These are phyloP conservation scores for Osmerus mordax DNA, from an alignment of 2,113 vertebrate genomes.

Conservation along the genomic window DNA sequence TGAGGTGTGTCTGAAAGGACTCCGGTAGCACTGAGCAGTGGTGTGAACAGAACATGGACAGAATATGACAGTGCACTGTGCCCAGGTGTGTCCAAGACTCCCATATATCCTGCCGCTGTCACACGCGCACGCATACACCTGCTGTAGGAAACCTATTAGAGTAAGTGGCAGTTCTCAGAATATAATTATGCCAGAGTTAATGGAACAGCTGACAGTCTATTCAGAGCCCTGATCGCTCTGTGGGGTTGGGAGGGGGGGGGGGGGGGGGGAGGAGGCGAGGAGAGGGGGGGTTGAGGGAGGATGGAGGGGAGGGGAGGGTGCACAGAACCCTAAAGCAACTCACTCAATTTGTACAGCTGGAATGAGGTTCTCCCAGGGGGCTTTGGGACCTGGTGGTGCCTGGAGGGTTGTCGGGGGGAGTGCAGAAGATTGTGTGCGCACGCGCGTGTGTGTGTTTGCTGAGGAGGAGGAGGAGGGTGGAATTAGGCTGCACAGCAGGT, in stretches of 20 bases:
- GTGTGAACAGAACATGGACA: neutral
- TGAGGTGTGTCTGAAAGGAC: too few species aligned
- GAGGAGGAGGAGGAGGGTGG: neutral
- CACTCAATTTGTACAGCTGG: slow-evolving; percentile 55
- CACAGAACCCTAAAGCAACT: slow-evolving; percentile 25
- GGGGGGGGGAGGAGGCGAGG: neutral
- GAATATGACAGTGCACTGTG: neutral
- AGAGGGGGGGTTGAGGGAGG: neutral
- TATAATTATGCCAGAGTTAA: slow-evolving; percentile 73
- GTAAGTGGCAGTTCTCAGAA: slow-evolving; percentile 69
- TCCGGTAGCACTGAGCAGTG: too few species aligned
- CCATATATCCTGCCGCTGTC: slow-evolving; percentile 35
- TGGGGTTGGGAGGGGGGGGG: neutral
- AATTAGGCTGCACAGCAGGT: slow-evolving; percentile 18
- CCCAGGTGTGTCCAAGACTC: slow-evolving; percentile 3
- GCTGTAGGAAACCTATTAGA: slow-evolving; percentile 68
- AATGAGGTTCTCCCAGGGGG: slow-evolving; percentile 58
- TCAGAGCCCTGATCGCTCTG: slow-evolving; percentile 58
- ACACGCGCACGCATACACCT: slow-evolving; percentile 47
- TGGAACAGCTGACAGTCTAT: slow-evolving; percentile 76
- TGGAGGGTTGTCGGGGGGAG: slow-evolving; percentile 29
- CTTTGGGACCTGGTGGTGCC: slow-evolving; percentile 30
- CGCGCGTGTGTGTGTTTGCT: neutral
- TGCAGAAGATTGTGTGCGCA: neutral
- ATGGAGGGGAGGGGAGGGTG: neutral